These are phyloP conservation scores for Sarcophaga peregrina DNA, from an alignment of 1,140 invertebrate species.

Conservation along the genomic window DNA sequence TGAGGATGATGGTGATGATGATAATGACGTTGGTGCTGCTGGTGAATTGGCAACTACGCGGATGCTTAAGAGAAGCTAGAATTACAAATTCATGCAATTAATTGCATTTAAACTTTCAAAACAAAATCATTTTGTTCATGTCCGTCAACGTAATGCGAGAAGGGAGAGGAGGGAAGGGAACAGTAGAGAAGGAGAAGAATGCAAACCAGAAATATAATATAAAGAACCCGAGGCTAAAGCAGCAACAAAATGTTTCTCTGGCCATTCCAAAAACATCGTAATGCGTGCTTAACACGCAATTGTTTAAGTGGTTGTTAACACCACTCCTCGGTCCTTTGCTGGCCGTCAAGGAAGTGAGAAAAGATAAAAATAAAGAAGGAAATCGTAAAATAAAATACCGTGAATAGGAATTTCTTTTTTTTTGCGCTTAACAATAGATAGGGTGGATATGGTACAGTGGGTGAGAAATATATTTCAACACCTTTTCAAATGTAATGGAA, in stretches of 20 bases:
- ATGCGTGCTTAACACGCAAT: slow-evolving; percentile 9
- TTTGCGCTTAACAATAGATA: neutral
- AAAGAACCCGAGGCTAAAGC: slow-evolving; percentile 20
- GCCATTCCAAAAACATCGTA: neutral
- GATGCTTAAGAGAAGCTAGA: neutral
- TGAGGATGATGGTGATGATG: neutral
- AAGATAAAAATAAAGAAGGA: neutral
- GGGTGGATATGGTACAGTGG: neutral
- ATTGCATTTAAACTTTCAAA: slow-evolving; percentile 31
- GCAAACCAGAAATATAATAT: neutral
- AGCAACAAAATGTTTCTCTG: neutral
- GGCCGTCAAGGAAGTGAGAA: neutral
- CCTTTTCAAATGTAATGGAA: neutral
- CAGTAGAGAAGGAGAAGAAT: neutral
- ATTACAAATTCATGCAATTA: slow-evolving; percentile 25
- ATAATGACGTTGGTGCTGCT: slow-evolving; percentile 1
- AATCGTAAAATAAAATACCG: neutral
- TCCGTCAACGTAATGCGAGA: neutral
- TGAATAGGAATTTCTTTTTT: neutral
- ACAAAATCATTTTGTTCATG: neutral
- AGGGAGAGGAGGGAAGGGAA: neutral
- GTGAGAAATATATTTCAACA: neutral
- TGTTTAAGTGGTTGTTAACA: neutral
- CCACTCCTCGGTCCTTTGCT: too few species aligned
- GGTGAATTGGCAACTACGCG: neutral